A percentile compares a stretch with the other conserved stretches of the same genome.
phyloP scores from a whole-genome alignment of 2,888 invertebrate species.

The Crossocerus cetratus region DNA sequence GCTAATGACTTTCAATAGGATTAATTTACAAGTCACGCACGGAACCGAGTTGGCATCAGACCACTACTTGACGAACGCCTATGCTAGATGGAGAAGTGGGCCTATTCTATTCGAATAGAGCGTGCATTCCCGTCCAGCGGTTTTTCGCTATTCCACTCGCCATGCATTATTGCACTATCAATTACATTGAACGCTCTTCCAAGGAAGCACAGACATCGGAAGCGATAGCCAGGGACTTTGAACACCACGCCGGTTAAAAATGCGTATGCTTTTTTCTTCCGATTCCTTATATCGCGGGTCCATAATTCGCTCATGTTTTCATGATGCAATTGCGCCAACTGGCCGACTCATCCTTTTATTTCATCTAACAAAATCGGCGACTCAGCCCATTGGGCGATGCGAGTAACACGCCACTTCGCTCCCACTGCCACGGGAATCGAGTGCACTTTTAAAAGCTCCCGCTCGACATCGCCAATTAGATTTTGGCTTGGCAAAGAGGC shows the following conservation, averaged over 20 bases:
- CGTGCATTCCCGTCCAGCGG: background rate
- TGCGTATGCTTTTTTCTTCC: too few relatives aligned
- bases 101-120: constrained; percentile 12
- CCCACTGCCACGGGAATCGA: background rate
- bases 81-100: background rate
- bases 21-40: constrained; percentile 60
- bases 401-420: constrained; percentile 37
- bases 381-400: constrained; percentile 24
- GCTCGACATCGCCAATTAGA: too few relatives aligned
- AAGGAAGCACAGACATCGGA: too few relatives aligned
- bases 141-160: too few relatives aligned
- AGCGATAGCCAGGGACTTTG: too few relatives aligned
- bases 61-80: constrained; percentile 15
- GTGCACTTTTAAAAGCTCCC: background rate
- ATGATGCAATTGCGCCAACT: background rate
- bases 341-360: constrained; percentile 1
- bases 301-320: background rate
- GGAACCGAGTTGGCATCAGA: constrained; percentile 34
- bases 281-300: too few relatives aligned
- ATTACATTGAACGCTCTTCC: too few relatives aligned
- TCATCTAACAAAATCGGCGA: background rate
- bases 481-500: too few relatives aligned
- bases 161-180: too few relatives aligned
- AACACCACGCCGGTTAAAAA: too few relatives aligned
- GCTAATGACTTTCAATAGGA: constrained; percentile 65